Percentiles rank a stretch among this genome's conserved stretches.
phyloP scores from a whole-genome alignment of 2,113 vertebrate genomes.

The Columba janthina region DNA sequence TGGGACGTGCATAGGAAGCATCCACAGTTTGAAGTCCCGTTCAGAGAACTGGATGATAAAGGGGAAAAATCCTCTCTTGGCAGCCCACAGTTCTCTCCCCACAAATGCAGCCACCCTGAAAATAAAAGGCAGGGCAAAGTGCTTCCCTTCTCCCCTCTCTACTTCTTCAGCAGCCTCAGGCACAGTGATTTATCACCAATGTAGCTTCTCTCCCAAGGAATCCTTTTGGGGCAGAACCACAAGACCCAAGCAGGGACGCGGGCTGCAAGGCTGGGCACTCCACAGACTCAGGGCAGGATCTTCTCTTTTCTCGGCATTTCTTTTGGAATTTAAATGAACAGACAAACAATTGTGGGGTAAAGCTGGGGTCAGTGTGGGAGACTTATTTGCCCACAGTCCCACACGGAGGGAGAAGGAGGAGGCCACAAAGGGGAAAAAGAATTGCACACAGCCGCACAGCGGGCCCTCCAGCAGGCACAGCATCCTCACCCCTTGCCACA shows the following conservation, averaged over 20 bases:
- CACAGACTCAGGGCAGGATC: background rate
- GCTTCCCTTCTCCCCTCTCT: background rate
- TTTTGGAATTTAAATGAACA: constrained; percentile 35
- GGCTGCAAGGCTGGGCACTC: background rate
- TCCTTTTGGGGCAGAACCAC: background rate
- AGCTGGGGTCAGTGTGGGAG: background rate
- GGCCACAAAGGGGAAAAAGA: background rate
- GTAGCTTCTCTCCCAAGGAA: background rate
- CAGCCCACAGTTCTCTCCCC: background rate
- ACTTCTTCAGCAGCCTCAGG: background rate
- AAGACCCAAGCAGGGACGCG: background rate
- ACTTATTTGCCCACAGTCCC: background rate
- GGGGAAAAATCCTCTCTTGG: background rate
- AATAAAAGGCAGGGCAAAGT: background rate
- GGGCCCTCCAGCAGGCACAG: accelerated
- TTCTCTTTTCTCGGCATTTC: background rate
- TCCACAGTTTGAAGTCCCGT: background rate
- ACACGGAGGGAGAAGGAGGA: background rate
- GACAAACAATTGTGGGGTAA: constrained; percentile 7
- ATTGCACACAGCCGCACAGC: accelerated
- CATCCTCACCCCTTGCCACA: background rate
- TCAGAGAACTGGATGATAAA: background rate
- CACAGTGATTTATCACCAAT: background rate
- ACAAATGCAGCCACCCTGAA: background rate
- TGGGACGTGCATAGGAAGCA: accelerated